Percentiles rank a stretch among this genome's conserved stretches.
Evolutionary conservation across 2,797 vertebrate genomes (phyloP).

Genomic region (Hipposideros larvatus): DNA sequence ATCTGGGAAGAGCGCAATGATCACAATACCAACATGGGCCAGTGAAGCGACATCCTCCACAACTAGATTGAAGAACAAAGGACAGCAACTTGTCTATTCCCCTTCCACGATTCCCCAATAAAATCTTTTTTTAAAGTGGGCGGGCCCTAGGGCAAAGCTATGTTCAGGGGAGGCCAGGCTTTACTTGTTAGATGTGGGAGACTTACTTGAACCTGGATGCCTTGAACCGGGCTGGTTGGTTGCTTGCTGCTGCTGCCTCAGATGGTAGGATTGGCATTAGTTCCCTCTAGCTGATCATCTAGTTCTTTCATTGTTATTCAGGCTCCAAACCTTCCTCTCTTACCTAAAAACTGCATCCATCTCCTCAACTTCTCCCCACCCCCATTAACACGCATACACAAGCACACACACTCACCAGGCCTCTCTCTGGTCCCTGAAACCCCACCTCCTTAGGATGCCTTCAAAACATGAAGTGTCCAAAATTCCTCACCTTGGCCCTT

Average conservation of each 20-base stretch:
- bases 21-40: too few species aligned
- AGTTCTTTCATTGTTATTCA: neutral
- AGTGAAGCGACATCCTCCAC: too few species aligned
- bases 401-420: neutral
- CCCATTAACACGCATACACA: neutral
- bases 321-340: neutral
- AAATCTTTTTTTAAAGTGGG: too few species aligned
- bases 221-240: neutral
- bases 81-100: too few species aligned
- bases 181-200: neutral
- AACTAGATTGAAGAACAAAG: too few species aligned
- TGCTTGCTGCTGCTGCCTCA: neutral
- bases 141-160: neutral
- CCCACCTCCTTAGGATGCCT: neutral
- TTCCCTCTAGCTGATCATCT: neutral
- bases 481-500: neutral
- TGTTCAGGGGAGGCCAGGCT: neutral
- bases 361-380: neutral
- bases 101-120: too few species aligned
- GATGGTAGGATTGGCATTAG: neutral
- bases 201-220: neutral
- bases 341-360: slow-evolving; percentile 12
- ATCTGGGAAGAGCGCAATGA: too few species aligned
- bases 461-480: neutral
- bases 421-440: neutral